These are phyloP conservation scores for Zophobas morio DNA, from an alignment of 1,140 invertebrate genomes.

Conservation along the genomic window DNA sequence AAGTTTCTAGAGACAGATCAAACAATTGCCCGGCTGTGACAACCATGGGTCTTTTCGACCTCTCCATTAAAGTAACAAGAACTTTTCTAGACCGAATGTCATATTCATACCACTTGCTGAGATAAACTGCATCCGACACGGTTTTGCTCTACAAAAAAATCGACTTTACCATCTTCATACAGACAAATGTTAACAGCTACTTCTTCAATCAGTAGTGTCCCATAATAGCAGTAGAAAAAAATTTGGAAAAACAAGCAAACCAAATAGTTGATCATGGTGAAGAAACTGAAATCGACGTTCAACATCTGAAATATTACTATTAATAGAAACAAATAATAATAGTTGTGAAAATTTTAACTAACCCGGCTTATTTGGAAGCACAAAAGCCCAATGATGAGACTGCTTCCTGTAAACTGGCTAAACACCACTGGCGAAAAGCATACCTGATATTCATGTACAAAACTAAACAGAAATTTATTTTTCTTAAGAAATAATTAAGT, in stretches of 20 bases:
- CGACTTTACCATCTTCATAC: background rate
- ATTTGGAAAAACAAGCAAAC: constrained; percentile 53
- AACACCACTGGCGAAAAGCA: background rate
- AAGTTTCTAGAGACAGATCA: constrained; percentile 2
- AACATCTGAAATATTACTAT: background rate
- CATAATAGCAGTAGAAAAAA: constrained; percentile 63
- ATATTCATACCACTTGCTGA: constrained; percentile 51
- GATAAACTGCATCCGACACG: constrained; percentile 49
- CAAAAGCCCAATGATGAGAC: constrained; percentile 60
- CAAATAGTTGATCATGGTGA: constrained; percentile 13
- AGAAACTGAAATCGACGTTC: constrained; percentile 4
- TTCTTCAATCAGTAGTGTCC: constrained; percentile 55
- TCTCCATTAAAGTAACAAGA: constrained; percentile 52
- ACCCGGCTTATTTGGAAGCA: constrained; percentile 62
- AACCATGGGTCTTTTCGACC: constrained; percentile 48
- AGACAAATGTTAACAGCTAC: constrained; percentile 13
- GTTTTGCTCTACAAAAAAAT: constrained; percentile 48
- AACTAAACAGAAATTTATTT: constrained; percentile 16
- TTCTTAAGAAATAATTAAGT: no score
- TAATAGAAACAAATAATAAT: background rate
- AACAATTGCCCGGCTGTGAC: constrained; percentile 45
- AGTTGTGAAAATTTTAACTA: constrained; percentile 9
- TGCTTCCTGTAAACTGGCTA: constrained; percentile 58
- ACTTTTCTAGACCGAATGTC: constrained; percentile 47
- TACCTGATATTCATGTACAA: background rate